Base-by-base conservation (phyloP, 2,113 vertebrate species). In the Cheilinus undulatus region DNA sequence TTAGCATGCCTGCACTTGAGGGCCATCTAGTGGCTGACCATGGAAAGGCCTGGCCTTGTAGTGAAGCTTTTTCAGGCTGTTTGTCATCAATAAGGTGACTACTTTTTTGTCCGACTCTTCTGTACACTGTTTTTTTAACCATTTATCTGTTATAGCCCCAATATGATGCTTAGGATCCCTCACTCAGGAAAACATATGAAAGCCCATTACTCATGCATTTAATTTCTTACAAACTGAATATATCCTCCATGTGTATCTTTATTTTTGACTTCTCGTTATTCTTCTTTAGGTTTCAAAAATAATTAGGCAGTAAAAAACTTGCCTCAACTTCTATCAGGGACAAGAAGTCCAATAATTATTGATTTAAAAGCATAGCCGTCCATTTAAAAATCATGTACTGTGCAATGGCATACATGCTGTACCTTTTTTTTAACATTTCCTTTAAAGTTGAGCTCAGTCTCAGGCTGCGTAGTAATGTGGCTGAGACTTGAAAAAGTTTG, bases 141-240 rank as follows among this genome's bases (percentile, higher is more conserved):
- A 65, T 84, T 63, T 40, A 57, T 83, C 63, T 83, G 70, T 79
- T 60, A 72, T 61, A 72, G 68, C 80, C 87, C 87, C 81, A 52
- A 64, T 56, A 85, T 68, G 36, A 86, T 90, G 69, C 61, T 65
- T 83, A 70, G 80, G 73, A 88, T 65, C 68, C 82, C 86, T 86
- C 88, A 76, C 92, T 93, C 91, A 92, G 92, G 89, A 91, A 93
- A 76, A 60, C 79, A 61, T 76, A 70, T 54, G 82, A 69, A 83
- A 82, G 48, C 80, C 77, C 83, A 76, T 65, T 42, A 17, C 52
- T 78, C 74, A 73, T 57, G 52, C 86, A 68, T 17, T 46, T 72
- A 36, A 64, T 77, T 81, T 20, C 28, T 42, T 81, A 72, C 52
- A 48, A 84, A 66, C 67, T 73, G 24, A 75, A 14, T 72, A 64